Conservation (phyloP, 2,113 vertebrate genomes). For the Pseudopodoces humilis region DNA sequence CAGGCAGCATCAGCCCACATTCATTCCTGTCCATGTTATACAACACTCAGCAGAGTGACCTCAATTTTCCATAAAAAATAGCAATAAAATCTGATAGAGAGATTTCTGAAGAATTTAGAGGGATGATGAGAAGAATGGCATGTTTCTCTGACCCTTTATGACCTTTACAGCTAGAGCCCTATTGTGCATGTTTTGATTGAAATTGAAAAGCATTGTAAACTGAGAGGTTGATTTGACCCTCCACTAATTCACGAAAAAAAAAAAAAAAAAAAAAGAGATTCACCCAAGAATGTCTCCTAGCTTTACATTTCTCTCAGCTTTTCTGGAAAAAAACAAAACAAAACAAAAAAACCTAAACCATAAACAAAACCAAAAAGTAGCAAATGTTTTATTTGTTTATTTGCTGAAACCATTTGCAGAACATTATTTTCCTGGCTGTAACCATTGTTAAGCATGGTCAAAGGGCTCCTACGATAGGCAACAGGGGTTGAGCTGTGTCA, state of each 20-base stretch:
- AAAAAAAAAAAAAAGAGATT: rapidly evolving
- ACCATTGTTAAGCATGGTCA: neutral
- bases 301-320: neutral
- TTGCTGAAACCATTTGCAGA: neutral
- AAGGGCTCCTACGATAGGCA: neutral
- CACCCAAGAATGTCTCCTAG: neutral
- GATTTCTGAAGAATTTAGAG: constrained; percentile 9
- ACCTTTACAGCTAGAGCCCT: neutral
- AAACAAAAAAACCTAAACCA: neutral
- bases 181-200: neutral
- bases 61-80: neutral
- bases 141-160: neutral
- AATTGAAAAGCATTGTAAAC: neutral
- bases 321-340: neutral
- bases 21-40: neutral
- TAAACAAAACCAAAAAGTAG: neutral
- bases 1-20: neutral
- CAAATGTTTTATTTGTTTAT: neutral
- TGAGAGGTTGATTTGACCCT: neutral
- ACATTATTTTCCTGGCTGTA: neutral
- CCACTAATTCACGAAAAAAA: neutral
- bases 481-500: neutral
- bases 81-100: neutral
- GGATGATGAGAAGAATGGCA: neutral
- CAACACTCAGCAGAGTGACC: neutral